phyloP scores from a whole-genome alignment of 1,140 invertebrate species.

The Drosophila micromelanica region DNA sequence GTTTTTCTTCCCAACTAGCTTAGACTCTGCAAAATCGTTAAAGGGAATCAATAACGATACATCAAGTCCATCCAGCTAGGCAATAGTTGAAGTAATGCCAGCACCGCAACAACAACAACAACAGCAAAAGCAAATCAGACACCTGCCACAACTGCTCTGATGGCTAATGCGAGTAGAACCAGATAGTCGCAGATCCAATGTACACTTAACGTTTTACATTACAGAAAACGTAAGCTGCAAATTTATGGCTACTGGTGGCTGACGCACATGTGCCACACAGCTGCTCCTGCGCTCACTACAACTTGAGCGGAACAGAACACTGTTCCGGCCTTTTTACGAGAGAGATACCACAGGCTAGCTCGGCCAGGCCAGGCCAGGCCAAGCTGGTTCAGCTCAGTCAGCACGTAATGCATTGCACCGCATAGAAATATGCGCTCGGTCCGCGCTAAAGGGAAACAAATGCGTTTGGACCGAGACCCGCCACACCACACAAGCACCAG shows the following conservation, averaged over 20 bases:
- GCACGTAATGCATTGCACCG: slow-evolving; percentile 77
- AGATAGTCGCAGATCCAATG: slow-evolving; percentile 28
- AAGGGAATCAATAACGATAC: slow-evolving; percentile 80
- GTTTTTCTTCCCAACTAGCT: slow-evolving; percentile 31
- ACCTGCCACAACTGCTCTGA: not conserved
- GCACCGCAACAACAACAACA: slow-evolving; percentile 56
- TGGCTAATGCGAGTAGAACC: slow-evolving; percentile 12
- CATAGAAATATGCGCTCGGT: slow-evolving; percentile 81
- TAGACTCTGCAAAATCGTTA: slow-evolving; percentile 69
- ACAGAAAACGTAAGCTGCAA: slow-evolving; percentile 54
- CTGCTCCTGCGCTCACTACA: not conserved
- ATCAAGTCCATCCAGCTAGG: slow-evolving; percentile 76
- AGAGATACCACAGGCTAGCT: not conserved
- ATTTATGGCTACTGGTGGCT: slow-evolving; percentile 10
- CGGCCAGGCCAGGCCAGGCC: slow-evolving; percentile 10
- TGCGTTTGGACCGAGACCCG: slow-evolving; percentile 80
- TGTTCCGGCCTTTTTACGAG: not conserved
- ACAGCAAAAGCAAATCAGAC: slow-evolving; percentile 7
- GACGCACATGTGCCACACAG: not conserved
- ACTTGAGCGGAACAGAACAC: not conserved
- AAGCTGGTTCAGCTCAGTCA: slow-evolving; percentile 15
- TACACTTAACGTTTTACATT: slow-evolving; percentile 63
- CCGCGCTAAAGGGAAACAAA: slow-evolving; percentile 81
- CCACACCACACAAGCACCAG: slow-evolving; percentile 78
- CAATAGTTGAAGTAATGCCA: slow-evolving; percentile 28